Conservation (phyloP, 2,113 vertebrate genomes). For the Anhinga anhinga region DNA sequence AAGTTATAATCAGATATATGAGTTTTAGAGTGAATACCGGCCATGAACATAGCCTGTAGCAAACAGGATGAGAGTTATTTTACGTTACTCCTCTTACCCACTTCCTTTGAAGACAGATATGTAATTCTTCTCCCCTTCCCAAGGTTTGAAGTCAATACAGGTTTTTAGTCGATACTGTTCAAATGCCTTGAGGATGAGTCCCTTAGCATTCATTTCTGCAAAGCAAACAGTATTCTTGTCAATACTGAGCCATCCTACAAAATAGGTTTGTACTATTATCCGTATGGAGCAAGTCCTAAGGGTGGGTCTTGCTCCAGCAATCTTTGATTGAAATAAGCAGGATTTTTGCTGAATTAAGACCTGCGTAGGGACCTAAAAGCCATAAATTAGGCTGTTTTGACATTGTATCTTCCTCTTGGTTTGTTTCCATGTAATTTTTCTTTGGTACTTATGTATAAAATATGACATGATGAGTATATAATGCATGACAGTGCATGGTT, state of each 20-base stretch:
- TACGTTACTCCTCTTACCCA: constrained; percentile 77
- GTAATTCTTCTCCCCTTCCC: constrained; percentile 89
- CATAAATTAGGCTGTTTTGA: neutral
- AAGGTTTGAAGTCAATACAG: constrained; percentile 93
- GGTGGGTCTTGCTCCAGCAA: neutral
- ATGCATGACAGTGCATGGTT: neutral
- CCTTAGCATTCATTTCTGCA: constrained; percentile 93
- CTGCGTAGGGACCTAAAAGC: neutral
- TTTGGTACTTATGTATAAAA: neutral
- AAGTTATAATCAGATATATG: neutral
- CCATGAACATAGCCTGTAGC: neutral
- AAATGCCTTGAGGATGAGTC: constrained; percentile 89
- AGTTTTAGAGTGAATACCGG: neutral
- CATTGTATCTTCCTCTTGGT: neutral
- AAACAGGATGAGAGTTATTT: neutral
- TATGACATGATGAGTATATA: neutral
- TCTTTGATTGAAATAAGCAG: neutral
- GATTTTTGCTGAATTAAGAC: neutral
- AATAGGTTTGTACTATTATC: neutral
- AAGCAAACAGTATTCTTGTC: neutral
- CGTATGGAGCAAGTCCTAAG: neutral
- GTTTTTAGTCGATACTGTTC: constrained; percentile 92
- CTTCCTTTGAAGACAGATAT: constrained; percentile 87
- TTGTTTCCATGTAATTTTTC: neutral
- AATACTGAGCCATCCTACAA: neutral